Conservation (phyloP, 1,140 invertebrate genomes). For the Homalodisca vitripennis region DNA sequence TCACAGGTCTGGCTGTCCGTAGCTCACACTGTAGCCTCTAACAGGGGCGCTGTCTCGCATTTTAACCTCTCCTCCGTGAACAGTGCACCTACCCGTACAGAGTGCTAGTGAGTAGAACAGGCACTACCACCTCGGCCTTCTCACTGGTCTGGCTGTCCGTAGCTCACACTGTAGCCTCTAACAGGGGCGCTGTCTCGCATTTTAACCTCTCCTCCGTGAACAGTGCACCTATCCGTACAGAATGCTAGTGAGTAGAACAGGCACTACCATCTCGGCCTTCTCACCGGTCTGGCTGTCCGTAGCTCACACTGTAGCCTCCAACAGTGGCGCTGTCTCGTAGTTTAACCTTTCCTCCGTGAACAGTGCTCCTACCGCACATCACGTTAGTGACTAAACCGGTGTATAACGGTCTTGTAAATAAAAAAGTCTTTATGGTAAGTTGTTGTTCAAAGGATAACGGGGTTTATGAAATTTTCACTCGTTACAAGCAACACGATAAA, state of each 20-base stretch:
- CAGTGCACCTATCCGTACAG: slow-evolving; percentile 77
- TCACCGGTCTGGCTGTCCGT: slow-evolving; percentile 86
- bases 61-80: slow-evolving; percentile 83
- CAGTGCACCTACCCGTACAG: slow-evolving; percentile 77
- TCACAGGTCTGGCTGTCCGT: slow-evolving; percentile 86
- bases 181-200: slow-evolving; percentile 75
- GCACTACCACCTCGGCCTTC: slow-evolving; percentile 78
- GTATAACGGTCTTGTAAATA: too few relatives aligned
- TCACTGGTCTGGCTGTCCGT: slow-evolving; percentile 86
- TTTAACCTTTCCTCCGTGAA: slow-evolving; percentile 83
- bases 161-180: slow-evolving; percentile 80
- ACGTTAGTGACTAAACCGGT: slow-evolving; percentile 72
- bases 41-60: slow-evolving; percentile 75
- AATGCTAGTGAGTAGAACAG: slow-evolving; percentile 72
- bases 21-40: slow-evolving; percentile 80
- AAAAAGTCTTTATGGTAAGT: too few relatives aligned
- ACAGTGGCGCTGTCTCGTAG: slow-evolving; percentile 75
- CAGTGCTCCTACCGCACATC: slow-evolving; percentile 86
- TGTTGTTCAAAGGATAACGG: too few relatives aligned
- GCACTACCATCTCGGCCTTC: slow-evolving; percentile 78
- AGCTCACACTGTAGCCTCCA: slow-evolving; percentile 80
- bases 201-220: slow-evolving; percentile 83
- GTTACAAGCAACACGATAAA: too few relatives aligned
- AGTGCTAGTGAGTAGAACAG: slow-evolving; percentile 78
- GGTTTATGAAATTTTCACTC: too few relatives aligned